Percentiles rank a stretch among this genome's conserved stretches.
Conservation (phyloP, 2,888 invertebrate genomes). For the Urechis unicinctus region DNA sequence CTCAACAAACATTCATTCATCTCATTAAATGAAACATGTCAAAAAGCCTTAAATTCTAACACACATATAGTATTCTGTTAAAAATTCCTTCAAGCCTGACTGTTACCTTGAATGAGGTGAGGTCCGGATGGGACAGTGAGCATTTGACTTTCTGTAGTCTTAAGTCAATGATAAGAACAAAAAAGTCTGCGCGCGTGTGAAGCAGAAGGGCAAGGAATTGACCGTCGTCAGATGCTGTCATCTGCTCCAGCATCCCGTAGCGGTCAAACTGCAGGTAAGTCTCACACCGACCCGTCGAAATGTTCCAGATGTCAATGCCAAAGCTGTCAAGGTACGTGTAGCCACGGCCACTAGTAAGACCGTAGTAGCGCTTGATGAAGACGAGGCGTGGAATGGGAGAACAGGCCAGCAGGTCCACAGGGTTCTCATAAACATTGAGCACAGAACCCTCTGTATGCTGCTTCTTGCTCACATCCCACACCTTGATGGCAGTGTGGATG, state of each 20-base stretch:
- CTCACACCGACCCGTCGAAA: slow-evolving; percentile 16
- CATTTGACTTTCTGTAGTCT: slow-evolving; percentile 7
- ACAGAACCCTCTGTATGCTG: slow-evolving; percentile 1
- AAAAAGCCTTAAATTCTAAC: too few relatives aligned
- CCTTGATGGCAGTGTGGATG: slow-evolving; percentile 25
- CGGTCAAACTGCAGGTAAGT: slow-evolving; percentile 20
- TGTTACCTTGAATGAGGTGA: slow-evolving; percentile 15
- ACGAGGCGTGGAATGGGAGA: slow-evolving; percentile 10
- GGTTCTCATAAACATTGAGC: slow-evolving; percentile 18
- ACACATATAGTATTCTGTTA: too few relatives aligned
- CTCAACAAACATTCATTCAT: too few relatives aligned
- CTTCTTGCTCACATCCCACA: slow-evolving; percentile 21
- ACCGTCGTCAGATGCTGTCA: slow-evolving; percentile 19
- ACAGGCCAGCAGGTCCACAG: slow-evolving; percentile 19
- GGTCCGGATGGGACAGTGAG: slow-evolving; percentile 9
- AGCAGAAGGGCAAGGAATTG: slow-evolving; percentile 19
- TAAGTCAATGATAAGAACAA: slow-evolving; percentile 17
- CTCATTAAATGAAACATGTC: too few relatives aligned
- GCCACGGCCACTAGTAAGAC: slow-evolving; percentile 21
- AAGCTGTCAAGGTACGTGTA: slow-evolving; percentile 31
- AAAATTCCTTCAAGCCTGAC: too few relatives aligned
- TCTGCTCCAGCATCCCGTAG: slow-evolving; percentile 21
- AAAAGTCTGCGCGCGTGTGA: slow-evolving; percentile 11
- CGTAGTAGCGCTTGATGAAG: slow-evolving; percentile 20
- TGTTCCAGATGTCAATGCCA: slow-evolving; percentile 28